A percentile compares a stretch with the other conserved stretches of the same genome.
These are phyloP conservation scores for Chloroceryle aenea DNA, from an alignment of 2,113 vertebrate genomes.

Conservation along the genomic window DNA sequence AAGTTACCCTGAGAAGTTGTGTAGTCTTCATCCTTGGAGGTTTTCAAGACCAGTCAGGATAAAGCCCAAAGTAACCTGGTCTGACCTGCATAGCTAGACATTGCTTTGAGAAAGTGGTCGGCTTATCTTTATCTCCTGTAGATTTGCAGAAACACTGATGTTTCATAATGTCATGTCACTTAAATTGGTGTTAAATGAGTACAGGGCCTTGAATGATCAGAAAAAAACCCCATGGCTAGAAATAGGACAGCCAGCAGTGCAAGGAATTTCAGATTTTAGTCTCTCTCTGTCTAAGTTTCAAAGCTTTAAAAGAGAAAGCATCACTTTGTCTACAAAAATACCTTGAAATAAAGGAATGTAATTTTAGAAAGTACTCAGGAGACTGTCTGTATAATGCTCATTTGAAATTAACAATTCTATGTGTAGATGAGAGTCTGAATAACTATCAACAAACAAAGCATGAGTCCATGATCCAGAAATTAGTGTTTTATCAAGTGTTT, in stretches of 20 bases:
- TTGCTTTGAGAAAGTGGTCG: background rate
- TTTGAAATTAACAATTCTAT: constrained; percentile 16
- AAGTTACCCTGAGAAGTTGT: background rate
- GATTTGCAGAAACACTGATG: background rate
- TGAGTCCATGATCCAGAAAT: background rate
- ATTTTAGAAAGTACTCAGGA: constrained; percentile 3
- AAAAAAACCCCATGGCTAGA: background rate
- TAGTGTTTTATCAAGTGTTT: constrained; percentile 30
- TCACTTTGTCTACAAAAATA: background rate
- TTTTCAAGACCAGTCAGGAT: background rate
- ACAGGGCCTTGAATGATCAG: background rate
- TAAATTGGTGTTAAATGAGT: background rate
- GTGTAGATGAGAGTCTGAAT: background rate
- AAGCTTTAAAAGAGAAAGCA: background rate
- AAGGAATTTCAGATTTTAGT: background rate
- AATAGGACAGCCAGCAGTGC: background rate
- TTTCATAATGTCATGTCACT: background rate
- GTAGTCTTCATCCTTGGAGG: background rate
- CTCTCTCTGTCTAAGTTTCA: background rate
- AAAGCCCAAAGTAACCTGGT: background rate
- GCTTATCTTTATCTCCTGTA: background rate
- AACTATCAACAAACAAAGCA: constrained; percentile 10
- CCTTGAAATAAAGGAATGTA: background rate
- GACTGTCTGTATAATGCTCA: background rate
- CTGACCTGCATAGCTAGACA: background rate